phyloP scores from a whole-genome alignment of 2,797 vertebrate genomes.

The Benthosema pterotum region DNA sequence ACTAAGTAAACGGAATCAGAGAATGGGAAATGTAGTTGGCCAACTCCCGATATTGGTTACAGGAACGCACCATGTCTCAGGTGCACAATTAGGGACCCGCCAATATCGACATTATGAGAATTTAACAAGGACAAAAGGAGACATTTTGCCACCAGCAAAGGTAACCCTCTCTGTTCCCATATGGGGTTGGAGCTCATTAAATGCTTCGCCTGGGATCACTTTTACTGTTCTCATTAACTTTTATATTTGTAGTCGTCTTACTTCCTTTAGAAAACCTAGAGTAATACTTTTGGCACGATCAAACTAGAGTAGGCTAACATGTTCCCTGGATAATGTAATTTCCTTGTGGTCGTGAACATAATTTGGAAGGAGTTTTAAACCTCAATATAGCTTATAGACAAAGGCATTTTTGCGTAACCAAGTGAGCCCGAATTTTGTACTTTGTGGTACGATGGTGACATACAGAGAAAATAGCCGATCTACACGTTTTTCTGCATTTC shows the following conservation, averaged over 20 bases:
- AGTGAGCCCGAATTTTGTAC: too few relatives aligned
- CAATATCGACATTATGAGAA: too few relatives aligned
- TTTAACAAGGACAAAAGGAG: not conserved
- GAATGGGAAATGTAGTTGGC: too few relatives aligned
- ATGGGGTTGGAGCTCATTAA: slow-evolving; percentile 1
- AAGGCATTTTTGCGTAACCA: not conserved
- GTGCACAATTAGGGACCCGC: too few relatives aligned
- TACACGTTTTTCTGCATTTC: too few relatives aligned
- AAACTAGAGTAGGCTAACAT: not conserved
- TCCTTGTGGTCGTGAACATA: not conserved
- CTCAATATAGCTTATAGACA: not conserved
- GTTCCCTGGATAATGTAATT: too few relatives aligned
- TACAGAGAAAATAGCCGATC: too few relatives aligned
- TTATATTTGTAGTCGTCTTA: not conserved
- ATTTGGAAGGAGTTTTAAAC: not conserved
- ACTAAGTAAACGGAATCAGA: too few relatives aligned
- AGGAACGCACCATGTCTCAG: too few relatives aligned
- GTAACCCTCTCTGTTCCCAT: not conserved
- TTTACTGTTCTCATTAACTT: slow-evolving; percentile 4
- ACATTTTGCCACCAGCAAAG: not conserved
- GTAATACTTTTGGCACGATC: too few relatives aligned
- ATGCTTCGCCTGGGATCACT: slow-evolving; percentile 5
- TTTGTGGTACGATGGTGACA: too few relatives aligned
- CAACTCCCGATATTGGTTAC: too few relatives aligned
- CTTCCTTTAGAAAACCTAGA: not conserved